Base-by-base conservation (phyloP, 2,113 vertebrate species). In the Zosterops pallidus region DNA sequence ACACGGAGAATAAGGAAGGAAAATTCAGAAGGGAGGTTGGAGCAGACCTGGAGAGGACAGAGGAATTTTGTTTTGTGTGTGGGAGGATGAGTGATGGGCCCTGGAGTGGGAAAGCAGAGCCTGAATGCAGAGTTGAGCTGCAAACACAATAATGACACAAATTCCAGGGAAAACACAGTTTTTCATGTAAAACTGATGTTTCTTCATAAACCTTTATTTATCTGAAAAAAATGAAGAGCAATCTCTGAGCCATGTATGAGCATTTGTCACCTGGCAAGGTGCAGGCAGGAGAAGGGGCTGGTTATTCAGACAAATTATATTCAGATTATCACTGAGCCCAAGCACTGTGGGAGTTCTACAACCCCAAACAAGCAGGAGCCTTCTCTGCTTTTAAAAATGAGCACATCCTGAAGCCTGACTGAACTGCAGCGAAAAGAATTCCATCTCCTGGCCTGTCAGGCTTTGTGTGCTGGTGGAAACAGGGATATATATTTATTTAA, bases 171-270 rank as follows among this genome's bases (percentile, higher is more conserved):
- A 95, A 93, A 79, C 16, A 60, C 49, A 46, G 65, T 68, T 95
- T 86, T 95, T 92, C 33, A 53, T 65, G 41, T 85, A 89, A 95
- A 95, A 79, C 62, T 62, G 57, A 89, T 92, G 80, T 93, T 92
- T 83, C 57, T 74, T 92, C 37, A 49, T 82, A 95, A 94, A 87
- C 72, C 76, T 92, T 92, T 96, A 89, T 93, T 95, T 94, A 94
- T 93, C 83, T 71, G 46, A 25, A 83, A 83, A 83, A 89, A 93
- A 90, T 86, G 80, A 92, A 91, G 76, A 93, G 72, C 82, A 71
- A 83, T 86, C 83, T 92, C 64, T 47, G 83, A 94, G 89, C 68
- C 86, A 37, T 71, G 71, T 81, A 89, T 11, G 10, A 83, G 24
- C 52, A 57, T 95, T 93, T 90, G 87, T 96, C 90, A 93, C 68